These are phyloP conservation scores for Cercocebus atys DNA, from an alignment of 2,113 vertebrate species.

Conservation along the genomic window DNA sequence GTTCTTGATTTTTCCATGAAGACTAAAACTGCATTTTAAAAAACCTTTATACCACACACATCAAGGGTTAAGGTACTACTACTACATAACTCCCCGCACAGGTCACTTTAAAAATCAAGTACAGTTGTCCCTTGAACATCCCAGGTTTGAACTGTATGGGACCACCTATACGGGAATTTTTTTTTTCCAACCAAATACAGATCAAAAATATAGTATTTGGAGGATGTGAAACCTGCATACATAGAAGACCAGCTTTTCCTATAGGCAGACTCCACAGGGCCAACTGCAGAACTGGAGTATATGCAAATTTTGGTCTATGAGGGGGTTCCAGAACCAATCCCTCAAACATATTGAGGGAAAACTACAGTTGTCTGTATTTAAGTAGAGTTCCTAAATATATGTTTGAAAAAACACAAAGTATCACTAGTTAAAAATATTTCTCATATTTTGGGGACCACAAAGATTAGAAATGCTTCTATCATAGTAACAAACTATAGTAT, in stretches of 20 bases:
- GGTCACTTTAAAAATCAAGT: conserved; percentile 10
- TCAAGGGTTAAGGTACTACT: neutral
- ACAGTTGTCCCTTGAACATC: neutral
- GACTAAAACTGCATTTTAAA: neutral
- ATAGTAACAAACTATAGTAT: neutral
- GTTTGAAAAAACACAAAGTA: neutral
- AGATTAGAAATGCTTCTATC: neutral
- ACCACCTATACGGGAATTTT: neutral
- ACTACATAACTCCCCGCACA: neutral
- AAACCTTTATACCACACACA: neutral
- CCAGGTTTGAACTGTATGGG: neutral
- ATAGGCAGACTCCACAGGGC: neutral
- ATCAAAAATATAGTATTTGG: neutral
- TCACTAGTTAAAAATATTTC: neutral
- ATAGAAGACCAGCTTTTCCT: neutral
- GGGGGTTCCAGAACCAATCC: neutral
- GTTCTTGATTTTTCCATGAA: neutral
- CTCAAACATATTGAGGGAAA: neutral
- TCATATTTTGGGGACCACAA: neutral
- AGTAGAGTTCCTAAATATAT: neutral
- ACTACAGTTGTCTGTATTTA: neutral
- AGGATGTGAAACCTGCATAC: neutral
- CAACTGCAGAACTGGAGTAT: neutral
- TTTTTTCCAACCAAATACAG: neutral
- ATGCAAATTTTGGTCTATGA: neutral